Percentiles rank a stretch among this genome's conserved stretches.
Conservation (phyloP, 2,797 vertebrate species). For the Anas capensis region DNA sequence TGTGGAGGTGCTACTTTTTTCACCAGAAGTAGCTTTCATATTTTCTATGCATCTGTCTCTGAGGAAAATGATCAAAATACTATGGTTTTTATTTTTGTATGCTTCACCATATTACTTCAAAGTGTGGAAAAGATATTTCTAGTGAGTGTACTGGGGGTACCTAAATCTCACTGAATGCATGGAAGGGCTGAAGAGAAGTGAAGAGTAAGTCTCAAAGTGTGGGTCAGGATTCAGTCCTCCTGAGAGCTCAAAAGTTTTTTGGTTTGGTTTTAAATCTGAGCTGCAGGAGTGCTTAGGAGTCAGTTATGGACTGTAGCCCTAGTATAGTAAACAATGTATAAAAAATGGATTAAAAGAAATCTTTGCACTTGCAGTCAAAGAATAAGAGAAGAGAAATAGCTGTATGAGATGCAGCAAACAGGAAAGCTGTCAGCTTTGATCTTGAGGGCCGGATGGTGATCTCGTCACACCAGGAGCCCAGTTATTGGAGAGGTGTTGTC, state of each 20-base stretch:
- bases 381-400: neutral
- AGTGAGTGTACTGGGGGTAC: neutral
- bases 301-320: neutral
- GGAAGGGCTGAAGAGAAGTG: neutral
- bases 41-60: neutral
- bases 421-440: slow-evolving; percentile 20
- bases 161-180: neutral
- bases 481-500: neutral
- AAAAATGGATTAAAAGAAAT: slow-evolving; percentile 25
- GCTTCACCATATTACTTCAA: neutral
- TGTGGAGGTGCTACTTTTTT: neutral
- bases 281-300: neutral
- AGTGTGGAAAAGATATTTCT: neutral
- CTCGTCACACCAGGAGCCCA: slow-evolving; percentile 12
- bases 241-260: neutral
- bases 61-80: neutral
- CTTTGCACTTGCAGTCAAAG: neutral
- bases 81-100: neutral
- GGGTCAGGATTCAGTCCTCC: neutral
- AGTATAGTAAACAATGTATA: neutral
- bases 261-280: neutral
- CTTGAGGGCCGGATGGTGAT: slow-evolving; percentile 7
- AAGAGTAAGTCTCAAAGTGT: neutral
- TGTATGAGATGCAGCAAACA: neutral
- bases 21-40: neutral